Conservation (phyloP, 2,113 vertebrate genomes). For the Chaetops frenatus region DNA sequence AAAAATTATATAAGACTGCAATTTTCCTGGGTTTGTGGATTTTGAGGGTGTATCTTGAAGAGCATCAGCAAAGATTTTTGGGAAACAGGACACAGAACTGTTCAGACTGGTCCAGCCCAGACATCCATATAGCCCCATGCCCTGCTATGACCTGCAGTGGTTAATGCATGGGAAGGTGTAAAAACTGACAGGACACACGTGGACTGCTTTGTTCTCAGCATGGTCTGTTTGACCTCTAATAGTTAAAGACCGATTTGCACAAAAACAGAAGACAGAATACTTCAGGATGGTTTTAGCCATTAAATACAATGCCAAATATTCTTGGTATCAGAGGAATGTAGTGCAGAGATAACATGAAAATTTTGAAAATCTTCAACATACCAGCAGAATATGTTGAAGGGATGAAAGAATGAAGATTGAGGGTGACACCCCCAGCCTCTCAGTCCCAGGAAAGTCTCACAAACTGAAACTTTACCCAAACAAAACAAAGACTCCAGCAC, state of each 20-base stretch:
- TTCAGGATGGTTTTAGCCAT: neutral
- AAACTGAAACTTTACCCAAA: constrained; percentile 14
- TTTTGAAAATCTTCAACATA: neutral
- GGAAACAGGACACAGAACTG: neutral
- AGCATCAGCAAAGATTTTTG: neutral
- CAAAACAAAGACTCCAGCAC: constrained; percentile 38
- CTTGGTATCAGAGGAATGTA: constrained; percentile 31
- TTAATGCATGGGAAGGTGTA: neutral
- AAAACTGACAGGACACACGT: neutral
- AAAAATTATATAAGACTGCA: neutral
- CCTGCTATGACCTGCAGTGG: neutral
- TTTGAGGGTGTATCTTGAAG: neutral
- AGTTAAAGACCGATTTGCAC: neutral
- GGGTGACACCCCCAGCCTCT: neutral
- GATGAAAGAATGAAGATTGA: neutral
- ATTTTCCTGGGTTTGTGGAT: neutral
- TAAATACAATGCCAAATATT: neutral
- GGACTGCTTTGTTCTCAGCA: neutral
- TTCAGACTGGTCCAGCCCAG: neutral
- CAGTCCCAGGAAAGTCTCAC: neutral
- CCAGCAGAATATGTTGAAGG: neutral
- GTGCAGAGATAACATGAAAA: neutral
- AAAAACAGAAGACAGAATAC: neutral
- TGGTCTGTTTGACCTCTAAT: neutral
- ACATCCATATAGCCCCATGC: neutral